Conservation (phyloP, 2,113 vertebrate genomes). For the Tetraodon nigroviridis region DNA sequence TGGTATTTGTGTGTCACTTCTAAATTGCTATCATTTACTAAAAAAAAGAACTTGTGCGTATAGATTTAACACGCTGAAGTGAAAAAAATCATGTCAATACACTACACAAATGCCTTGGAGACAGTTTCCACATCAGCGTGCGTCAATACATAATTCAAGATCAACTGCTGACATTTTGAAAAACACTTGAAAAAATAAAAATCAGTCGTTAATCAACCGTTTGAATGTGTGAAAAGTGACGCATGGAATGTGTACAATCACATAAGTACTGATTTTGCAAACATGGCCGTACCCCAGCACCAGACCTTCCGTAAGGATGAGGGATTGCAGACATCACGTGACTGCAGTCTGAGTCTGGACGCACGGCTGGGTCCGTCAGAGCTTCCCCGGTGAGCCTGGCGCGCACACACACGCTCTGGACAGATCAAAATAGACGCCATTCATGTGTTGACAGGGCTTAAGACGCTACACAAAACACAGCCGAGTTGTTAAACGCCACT, state of each 20-base stretch:
- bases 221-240: no score
- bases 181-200: neutral
- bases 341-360: constrained; percentile 62
- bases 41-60: no score
- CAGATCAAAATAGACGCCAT: constrained; percentile 52
- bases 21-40: no score
- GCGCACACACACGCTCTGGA: constrained; percentile 32
- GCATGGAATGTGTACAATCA: no score
- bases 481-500: constrained; percentile 34
- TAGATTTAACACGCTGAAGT: no score
- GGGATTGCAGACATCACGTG: constrained; percentile 68
- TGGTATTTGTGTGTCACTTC: no score
- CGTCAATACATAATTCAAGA: neutral
- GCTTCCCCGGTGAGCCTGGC: constrained; percentile 46
- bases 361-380: constrained; percentile 43
- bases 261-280: no score
- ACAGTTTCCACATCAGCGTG: no score
- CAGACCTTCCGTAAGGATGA: constrained; percentile 46
- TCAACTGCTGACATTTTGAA: neutral
- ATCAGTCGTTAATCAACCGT: neutral
- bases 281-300: constrained; percentile 2
- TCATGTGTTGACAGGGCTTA: constrained; percentile 20
- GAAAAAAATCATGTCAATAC: no score
- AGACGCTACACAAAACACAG: neutral
- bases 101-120: no score